Percentiles rank a stretch among this genome's conserved stretches.
These are phyloP conservation scores for Temnothorax unifasciatus DNA, from an alignment of 2,888 invertebrate species.

Conservation along the genomic window DNA sequence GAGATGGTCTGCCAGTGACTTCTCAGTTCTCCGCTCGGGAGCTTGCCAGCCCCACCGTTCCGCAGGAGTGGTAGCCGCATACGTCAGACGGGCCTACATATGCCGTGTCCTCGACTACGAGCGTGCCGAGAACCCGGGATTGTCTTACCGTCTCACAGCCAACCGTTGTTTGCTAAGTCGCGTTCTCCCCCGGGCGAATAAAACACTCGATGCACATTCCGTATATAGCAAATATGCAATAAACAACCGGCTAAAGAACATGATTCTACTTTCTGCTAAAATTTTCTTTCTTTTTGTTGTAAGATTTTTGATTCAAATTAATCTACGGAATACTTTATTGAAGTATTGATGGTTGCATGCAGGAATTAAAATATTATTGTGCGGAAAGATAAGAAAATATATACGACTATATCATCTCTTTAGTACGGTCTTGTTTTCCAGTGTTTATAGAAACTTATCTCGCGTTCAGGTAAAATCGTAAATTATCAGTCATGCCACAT, in stretches of 20 bases:
- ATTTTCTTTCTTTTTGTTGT: not conserved
- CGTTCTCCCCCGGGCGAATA: slow-evolving; percentile 31
- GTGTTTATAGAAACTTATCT: not conserved
- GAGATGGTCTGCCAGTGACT: slow-evolving; percentile 80
- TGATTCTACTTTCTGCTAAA: not conserved
- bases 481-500: slow-evolving; percentile 15
- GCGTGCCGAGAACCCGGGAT: slow-evolving; percentile 56
- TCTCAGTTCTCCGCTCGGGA: slow-evolving; percentile 62
- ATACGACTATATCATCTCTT: not conserved
- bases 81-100: slow-evolving; percentile 60
- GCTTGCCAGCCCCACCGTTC: slow-evolving; percentile 68
- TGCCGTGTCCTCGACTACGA: slow-evolving; percentile 59
- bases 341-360: not conserved
- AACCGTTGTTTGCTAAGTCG: slow-evolving; percentile 52
- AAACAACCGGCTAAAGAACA: not conserved
- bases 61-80: slow-evolving; percentile 71
- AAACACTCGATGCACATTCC: not conserved
- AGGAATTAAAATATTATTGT: not conserved
- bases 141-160: slow-evolving; percentile 69
- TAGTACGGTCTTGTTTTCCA: not conserved
- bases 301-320: not conserved
- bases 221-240: not conserved
- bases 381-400: not conserved
- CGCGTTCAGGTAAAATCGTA: not conserved
- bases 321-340: not conserved